phyloP scores from a whole-genome alignment of 2,797 vertebrate species.

The Ctenopoma multispine region DNA sequence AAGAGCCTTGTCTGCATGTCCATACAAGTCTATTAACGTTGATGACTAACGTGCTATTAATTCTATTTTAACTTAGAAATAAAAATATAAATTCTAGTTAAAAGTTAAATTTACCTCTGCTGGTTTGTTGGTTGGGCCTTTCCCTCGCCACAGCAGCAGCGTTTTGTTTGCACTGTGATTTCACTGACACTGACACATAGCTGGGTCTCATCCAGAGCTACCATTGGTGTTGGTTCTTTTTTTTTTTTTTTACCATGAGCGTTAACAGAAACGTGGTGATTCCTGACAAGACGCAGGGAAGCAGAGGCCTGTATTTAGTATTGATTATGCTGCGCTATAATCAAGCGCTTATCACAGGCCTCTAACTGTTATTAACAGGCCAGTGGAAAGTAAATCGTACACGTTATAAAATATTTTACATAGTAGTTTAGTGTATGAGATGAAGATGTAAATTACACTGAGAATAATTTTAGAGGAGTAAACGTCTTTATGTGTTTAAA shows the following conservation, averaged over 20 bases:
- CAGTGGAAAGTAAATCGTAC: neutral
- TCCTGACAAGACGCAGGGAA: constrained; percentile 32
- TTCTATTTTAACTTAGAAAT: neutral
- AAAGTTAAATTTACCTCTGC: constrained; percentile 11
- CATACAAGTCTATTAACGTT: neutral
- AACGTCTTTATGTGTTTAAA: neutral
- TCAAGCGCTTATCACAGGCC: constrained; percentile 54
- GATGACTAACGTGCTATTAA: neutral
- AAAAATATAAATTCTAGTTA: constrained; percentile 3
- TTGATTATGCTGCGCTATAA: constrained; percentile 62
- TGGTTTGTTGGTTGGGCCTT: constrained; percentile 32
- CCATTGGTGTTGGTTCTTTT: constrained; percentile 21
- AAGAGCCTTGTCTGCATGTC: constrained; percentile 1
- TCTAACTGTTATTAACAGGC: constrained; percentile 4
- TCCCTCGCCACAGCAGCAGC: constrained; percentile 26
- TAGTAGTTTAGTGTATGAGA: neutral
- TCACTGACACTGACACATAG: constrained; percentile 63
- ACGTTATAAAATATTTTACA: neutral
- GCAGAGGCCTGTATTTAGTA: constrained; percentile 54
- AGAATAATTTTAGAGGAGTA: neutral
- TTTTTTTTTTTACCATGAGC: constrained; percentile 34
- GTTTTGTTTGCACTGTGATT: constrained; percentile 56
- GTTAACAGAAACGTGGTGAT: constrained; percentile 47
- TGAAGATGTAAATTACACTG: neutral
- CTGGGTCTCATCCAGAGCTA: constrained; percentile 57